These are phyloP conservation scores for Copidosoma aretas DNA, from an alignment of 2,888 invertebrate genomes.

Conservation along the genomic window DNA sequence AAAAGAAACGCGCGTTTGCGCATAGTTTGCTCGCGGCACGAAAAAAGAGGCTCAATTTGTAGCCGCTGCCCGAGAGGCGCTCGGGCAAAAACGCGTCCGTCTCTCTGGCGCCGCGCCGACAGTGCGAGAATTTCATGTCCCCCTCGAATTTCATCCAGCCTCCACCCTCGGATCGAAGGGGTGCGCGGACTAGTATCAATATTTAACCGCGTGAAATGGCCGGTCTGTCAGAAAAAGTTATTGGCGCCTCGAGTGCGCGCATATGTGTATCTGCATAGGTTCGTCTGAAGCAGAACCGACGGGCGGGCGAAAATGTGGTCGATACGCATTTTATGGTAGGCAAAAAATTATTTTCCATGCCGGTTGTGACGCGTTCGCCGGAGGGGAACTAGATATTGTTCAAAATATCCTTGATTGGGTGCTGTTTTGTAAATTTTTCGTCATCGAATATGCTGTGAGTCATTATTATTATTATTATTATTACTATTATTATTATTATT, in stretches of 20 bases:
- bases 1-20: neutral
- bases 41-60: neutral
- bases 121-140: neutral
- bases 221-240: constrained; percentile 7
- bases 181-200: constrained; percentile 12
- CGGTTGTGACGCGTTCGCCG: neutral
- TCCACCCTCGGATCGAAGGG: neutral
- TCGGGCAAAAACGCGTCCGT: neutral
- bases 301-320: neutral
- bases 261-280: neutral
- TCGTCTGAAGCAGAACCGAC: neutral
- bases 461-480: no score
- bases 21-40: neutral
- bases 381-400: no score
- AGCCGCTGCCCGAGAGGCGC: neutral
- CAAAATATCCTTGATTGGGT: no score
- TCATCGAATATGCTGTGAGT: no score
- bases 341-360: neutral
- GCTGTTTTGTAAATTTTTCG: no score
- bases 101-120: neutral
- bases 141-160: neutral
- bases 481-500: no score
- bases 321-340: constrained; percentile 12
- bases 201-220: constrained; percentile 14
- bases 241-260: neutral